Evolutionary conservation across 2,113 vertebrate genomes (phyloP), one percentile per base, ranked within the genome.

Genomic region (Solea senegalensis): DNA sequence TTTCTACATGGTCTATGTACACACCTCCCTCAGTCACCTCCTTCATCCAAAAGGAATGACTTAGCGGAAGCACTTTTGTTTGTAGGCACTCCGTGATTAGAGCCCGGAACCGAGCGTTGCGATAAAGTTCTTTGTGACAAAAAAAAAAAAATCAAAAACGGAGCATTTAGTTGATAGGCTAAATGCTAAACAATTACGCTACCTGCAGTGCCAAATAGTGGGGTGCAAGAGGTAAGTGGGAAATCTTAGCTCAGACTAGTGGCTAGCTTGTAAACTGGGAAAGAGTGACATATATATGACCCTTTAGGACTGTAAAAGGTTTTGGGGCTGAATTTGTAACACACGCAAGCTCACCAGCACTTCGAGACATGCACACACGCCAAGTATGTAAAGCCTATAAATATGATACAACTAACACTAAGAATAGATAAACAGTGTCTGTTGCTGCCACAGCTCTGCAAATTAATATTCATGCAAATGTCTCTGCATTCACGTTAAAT

Each of bases 121-220:
- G 79, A 89, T 80, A 76, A 85, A 88, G 68, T 74, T 74, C 78
- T 84, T 64, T 63, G 77, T 48, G 40, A 70, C 9, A 7, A 77
- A 54, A 81, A 85, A 81, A 85, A 70, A 83, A 82, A 89, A 86
- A 87, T 56, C n/a, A n/a, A n/a, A n/a, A n/a, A n/a, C n/a, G 43
- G 83, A 73, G 73, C 49, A 59, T 78, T 72, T 67, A 40, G 57
- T 72, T 82, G 80, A 87, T 76, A 72, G 72, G 69, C 78, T 66
- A 79, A 73, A 82, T 86, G 21, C 21, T 21, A 21, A 21, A 86
- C 86, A 86, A 80, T 89, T 84, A 74, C 56, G 3, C 70, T 78
- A 72, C 88, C 86, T 82, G 82, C 87, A 86, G 83, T 76, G 83
- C 78, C 82, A 88, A 89, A 88, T 86, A 76, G 72, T 85, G 69